A percentile compares a stretch with the other conserved stretches of the same genome.
Conservation (phyloP, 2,797 vertebrate genomes). For the Gymnopithys bicolor region DNA sequence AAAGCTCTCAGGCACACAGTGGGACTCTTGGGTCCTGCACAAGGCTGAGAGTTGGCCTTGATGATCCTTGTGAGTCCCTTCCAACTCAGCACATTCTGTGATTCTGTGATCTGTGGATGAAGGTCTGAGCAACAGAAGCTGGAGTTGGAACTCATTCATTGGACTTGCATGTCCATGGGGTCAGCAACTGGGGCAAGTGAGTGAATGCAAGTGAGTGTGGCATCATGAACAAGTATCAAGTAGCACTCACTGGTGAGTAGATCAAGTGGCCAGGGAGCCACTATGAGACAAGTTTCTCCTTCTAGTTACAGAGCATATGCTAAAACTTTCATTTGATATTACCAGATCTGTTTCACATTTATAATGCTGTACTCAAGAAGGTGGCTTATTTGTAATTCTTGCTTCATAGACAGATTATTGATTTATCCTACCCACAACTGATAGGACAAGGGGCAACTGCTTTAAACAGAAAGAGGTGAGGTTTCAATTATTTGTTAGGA, state of each 20-base stretch:
- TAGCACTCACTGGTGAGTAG: not conserved
- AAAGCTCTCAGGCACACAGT: no score
- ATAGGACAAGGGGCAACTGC: not conserved
- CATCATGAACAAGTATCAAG: not conserved
- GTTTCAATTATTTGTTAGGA: not conserved
- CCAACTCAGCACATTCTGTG: not conserved
- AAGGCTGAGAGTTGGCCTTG: no score
- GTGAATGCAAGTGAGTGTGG: fast-evolving
- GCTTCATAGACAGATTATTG: not conserved
- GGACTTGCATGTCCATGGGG: no score
- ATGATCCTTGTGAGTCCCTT: no score
- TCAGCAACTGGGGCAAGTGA: not conserved
- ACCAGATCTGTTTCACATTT: not conserved
- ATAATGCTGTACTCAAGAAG: not conserved
- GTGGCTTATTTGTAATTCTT: not conserved
- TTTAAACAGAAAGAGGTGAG: not conserved
- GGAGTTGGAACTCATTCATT: fast-evolving
- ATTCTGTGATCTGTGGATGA: not conserved
- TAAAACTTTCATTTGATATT: not conserved
- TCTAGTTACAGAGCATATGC: not conserved
- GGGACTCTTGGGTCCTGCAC: no score
- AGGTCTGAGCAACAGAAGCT: not conserved
- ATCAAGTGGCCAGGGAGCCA: no score
- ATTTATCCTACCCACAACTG: not conserved
- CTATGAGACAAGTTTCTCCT: not conserved